Evolutionary conservation across 2,888 invertebrate species (phyloP), one percentile per base, ranked within the genome.

Genomic region (Eurois occulta): DNA sequence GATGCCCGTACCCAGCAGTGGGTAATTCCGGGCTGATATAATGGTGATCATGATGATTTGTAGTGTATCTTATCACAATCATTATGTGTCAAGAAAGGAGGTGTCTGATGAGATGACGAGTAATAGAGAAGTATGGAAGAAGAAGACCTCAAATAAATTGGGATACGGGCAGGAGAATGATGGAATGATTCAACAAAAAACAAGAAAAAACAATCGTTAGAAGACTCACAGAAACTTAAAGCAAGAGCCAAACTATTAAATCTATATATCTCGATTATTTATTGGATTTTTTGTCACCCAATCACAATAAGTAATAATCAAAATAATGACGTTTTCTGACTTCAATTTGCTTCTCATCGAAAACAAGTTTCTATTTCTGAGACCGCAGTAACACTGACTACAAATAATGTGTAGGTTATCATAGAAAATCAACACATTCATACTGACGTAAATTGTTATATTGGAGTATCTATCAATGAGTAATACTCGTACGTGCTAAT

Each of bases 401-500:
- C n/a, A 4, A 62, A 55, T 74, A 24, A 46, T 52, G 38, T 28
- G 13, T 66, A 35, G 1, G 1, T 35, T 75, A 70, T 58, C 28
- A 38, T 16, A 72, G 43, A 77, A 83, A 72, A 55, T 10, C 1
- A 28, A 41, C 21, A 35, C 16, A 24, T 66, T 41, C 32, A 35
- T 35, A 35, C 2, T 24, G 24, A 38, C 28, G 46, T 55, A 62
- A 48, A 62, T 78, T 43, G 28, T 38, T 60, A 10, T 83, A 78
- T 65, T 60, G 28, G 52, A 71, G 73, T 64, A 71, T 81, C 70
- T 52, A 18, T 32, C 8, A 28, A 60, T 73, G 75, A 81, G 46
- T 70, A 48, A 81, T 77, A 62, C 32, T 38, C 62, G 86, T 78
- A 83, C 84, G 83, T 82, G 81, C 68, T 74, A 80, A 86, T 82